Conservation (phyloP, 2,888 invertebrate genomes). For the Clivina fossor region DNA sequence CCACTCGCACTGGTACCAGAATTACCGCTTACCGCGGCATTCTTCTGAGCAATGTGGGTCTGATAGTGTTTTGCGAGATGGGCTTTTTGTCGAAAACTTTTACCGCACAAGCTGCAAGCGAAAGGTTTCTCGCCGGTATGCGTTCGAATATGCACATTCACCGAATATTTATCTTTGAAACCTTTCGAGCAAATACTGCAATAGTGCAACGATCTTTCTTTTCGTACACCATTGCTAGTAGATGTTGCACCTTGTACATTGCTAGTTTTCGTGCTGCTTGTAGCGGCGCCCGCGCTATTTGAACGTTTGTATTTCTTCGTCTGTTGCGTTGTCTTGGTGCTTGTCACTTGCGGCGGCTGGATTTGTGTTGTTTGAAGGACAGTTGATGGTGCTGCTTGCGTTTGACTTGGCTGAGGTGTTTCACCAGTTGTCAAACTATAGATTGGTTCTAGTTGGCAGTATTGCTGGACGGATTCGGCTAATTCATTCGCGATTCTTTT, state of each 20-base stretch:
- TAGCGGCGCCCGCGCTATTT: constrained; percentile 46
- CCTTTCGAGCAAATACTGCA: constrained; percentile 92
- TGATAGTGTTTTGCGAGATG: constrained; percentile 92
- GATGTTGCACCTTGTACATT: constrained; percentile 54
- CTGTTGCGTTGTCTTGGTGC: constrained; percentile 60
- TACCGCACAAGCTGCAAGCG: constrained; percentile 90
- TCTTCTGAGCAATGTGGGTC: constrained; percentile 87
- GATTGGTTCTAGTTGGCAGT: constrained; percentile 61
- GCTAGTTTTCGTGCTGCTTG: constrained; percentile 47
- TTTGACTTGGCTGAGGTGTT: constrained; percentile 48
- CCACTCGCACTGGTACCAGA: constrained; percentile 54
- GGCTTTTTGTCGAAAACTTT: constrained; percentile 89
- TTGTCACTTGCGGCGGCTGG: constrained; percentile 55
- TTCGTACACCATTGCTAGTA: constrained; percentile 73
- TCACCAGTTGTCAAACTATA: constrained; percentile 54
- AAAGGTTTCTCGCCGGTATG: constrained; percentile 99
- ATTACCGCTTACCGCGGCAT: constrained; percentile 66
- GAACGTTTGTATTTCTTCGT: constrained; percentile 73
- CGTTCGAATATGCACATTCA: constrained; percentile 96
- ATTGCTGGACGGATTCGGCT: constrained; percentile 73
- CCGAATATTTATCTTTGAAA: constrained; percentile 95
- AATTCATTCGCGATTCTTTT: constrained; percentile 83
- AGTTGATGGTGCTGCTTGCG: too few relatives aligned
- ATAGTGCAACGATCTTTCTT: constrained; percentile 86
- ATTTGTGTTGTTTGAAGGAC: constrained; percentile 58